A percentile compares a stretch with the other conserved stretches of the same genome.
phyloP scores from a whole-genome alignment of 2,888 invertebrate species.

The Eugnorisma glareosa region DNA sequence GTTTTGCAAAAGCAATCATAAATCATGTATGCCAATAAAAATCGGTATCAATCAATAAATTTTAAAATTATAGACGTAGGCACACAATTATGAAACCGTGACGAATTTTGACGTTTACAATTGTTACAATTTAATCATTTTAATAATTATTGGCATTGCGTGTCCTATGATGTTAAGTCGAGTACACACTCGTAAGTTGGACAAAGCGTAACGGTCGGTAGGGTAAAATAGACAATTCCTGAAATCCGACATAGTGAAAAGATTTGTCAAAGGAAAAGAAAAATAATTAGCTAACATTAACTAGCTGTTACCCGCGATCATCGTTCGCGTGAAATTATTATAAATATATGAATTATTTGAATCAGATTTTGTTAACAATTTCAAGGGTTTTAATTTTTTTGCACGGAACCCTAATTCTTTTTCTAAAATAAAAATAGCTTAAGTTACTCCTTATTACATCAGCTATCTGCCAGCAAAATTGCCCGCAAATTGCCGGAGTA shows the following conservation, averaged over 20 bases:
- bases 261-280: not conserved
- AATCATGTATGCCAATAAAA: constrained; percentile 46
- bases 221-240: not conserved
- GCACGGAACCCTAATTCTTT: no score
- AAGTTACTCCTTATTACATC: no score
- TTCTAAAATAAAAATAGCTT: no score
- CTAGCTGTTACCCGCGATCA: no score
- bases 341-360: no score
- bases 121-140: constrained; percentile 56
- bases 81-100: constrained; percentile 49
- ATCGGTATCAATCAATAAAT: constrained; percentile 56
- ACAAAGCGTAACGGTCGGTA: not conserved
- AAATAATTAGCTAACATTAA: no score
- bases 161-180: constrained; percentile 14
- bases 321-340: no score
- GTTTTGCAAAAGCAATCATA: constrained; percentile 50
- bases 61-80: constrained; percentile 52
- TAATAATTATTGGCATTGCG: constrained; percentile 45
- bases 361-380: no score
- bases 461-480: no score
- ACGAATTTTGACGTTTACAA: constrained; percentile 51
- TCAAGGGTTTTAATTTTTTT: no score
- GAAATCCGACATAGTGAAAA: not conserved
- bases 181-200: constrained; percentile 3
- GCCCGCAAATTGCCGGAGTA: no score